Evolutionary conservation across 2,113 vertebrate genomes (phyloP).

Genomic region (Trematomus loennbergii): DNA sequence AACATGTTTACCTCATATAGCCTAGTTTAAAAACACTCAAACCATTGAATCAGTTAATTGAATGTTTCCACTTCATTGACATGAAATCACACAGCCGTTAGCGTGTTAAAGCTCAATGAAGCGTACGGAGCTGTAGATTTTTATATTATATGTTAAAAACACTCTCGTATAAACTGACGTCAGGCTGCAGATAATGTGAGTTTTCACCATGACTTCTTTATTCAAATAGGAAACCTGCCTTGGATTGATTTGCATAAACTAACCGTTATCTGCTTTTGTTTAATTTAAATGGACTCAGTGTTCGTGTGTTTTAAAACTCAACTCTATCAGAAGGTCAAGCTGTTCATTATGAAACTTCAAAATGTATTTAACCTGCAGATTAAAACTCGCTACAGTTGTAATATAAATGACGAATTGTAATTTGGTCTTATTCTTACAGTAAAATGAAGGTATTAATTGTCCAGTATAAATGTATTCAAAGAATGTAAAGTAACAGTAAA

Average conservation of each 20-base stretch:
- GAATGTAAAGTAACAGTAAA: no score
- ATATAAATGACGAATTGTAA: no score
- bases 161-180: background rate
- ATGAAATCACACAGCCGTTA: conserved; percentile 40
- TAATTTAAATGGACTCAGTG: background rate
- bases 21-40: no score
- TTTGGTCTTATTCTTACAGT: no score
- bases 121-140: conserved; percentile 9
- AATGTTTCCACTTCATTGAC: background rate
- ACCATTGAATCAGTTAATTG: no score
- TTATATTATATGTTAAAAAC: conserved; percentile 52
- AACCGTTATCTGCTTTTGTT: conserved; percentile 25
- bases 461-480: no score
- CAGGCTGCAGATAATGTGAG: conserved; percentile 7
- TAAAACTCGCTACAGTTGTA: no score
- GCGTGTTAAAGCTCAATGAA: conserved; percentile 17
- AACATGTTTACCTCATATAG: no score
- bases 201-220: conserved; percentile 33
- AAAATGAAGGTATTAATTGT: no score
- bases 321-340: background rate
- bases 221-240: conserved; percentile 49
- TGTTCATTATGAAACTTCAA: background rate
- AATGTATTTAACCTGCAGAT: background rate
- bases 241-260: conserved; percentile 54
- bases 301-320: background rate